Evolutionary conservation across 64 coral and sea anemone genomes (phyloP), one percentile per base, ranked within the genome.

Genomic region (Porites lutea): DNA sequence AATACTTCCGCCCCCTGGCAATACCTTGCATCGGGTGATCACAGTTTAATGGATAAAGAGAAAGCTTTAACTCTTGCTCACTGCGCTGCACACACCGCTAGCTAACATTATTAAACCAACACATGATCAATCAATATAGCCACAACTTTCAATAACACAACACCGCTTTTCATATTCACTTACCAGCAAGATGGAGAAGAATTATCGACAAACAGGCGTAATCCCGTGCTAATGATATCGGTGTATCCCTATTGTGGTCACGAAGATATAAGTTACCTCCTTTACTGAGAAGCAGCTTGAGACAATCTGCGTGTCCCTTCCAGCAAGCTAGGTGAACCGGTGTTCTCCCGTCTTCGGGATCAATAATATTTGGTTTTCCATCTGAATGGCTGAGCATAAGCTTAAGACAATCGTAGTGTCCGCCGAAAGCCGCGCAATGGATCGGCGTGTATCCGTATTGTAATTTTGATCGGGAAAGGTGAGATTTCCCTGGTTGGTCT

Each of bases 291-390:
- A 96, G 74, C 44, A 92, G 83, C 14, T 37, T 64, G 12, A 96
- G 48, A 78, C 90, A 92, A 18, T 48, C 73, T 0, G 18, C 63
- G 11, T 84, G 72, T 7, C 86, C 90, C 18, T 75, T 88, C 90
- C 86, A 92, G 6, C 90, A 90, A n/a, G 95, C 95, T n/a, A 96
- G 57, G 68, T 96, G 95, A 71, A 96, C 90, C 6, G 95, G 95
- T 4, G 95, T 92, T 52, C 86, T 79, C 7, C 95, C 95, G 86
- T 92, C 86, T 15, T 20, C 9, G 1, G 77, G 65, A 53, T 96
- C 95, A 9, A 13, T 20, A 74, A 96, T 16, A 52, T 96, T 92
- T 10, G 95, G 90, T 19, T 86, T 55, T n/a, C 94, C 94, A 71
- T 92, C 94, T 10, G 22, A 3, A 90, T 90, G 92, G 2, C 47